These are phyloP conservation scores for Drosophila teissieri DNA, from an alignment of 1,140 invertebrate species.

Conservation along the genomic window DNA sequence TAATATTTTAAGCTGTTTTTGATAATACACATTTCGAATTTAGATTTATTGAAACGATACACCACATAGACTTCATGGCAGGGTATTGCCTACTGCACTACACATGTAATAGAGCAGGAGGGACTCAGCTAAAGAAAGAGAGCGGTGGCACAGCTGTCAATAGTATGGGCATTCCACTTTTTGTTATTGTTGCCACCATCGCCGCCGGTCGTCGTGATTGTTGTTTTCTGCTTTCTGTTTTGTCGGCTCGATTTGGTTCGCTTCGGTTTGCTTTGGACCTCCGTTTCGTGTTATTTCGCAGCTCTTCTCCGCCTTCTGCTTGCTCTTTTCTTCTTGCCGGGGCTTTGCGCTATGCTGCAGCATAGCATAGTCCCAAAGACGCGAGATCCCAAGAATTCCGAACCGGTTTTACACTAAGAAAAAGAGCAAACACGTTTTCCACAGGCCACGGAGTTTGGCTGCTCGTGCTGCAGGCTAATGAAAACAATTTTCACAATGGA, in stretches of 20 bases:
- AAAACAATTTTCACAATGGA: conserved; percentile 73
- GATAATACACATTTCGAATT: too few species aligned
- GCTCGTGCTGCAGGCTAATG: conserved; percentile 43
- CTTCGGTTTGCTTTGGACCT: conserved; percentile 16
- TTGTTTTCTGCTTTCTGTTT: conserved; percentile 35
- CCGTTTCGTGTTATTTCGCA: conserved; percentile 21
- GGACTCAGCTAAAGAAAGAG: conserved; percentile 16
- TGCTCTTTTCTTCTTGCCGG: conserved; percentile 2
- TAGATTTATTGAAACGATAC: neutral
- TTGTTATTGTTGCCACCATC: conserved; percentile 59
- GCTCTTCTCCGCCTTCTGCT: conserved; percentile 1
- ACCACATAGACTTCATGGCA: neutral
- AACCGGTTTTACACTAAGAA: conserved; percentile 65
- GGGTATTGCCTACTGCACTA: conserved; percentile 53
- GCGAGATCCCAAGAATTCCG: conserved; percentile 59
- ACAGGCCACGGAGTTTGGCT: conserved; percentile 25
- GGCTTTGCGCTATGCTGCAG: conserved; percentile 60
- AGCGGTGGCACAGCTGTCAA: conserved; percentile 64
- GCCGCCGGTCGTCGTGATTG: conserved; percentile 39
- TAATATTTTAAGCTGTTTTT: too few species aligned
- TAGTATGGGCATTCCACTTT: conserved; percentile 36
- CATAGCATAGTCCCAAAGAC: conserved; percentile 33
- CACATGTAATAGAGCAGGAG: conserved; percentile 38
- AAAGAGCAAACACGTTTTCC: conserved; percentile 45
- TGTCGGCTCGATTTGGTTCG: conserved; percentile 17